Base-by-base conservation (phyloP, 2,797 vertebrate species). In the Lutjanus argentimaculatus region DNA sequence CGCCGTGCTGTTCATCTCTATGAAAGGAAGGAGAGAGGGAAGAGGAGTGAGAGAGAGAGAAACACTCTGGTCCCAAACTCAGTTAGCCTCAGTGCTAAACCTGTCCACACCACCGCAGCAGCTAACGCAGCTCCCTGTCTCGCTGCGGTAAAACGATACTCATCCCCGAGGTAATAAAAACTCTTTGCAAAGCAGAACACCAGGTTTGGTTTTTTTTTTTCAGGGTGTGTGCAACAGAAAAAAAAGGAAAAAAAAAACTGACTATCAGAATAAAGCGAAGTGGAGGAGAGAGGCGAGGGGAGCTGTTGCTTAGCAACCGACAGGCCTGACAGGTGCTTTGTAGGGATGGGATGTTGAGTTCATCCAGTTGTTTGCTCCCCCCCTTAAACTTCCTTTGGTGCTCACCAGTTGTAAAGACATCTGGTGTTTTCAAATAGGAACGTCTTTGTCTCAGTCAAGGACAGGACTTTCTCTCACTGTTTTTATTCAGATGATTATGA, bases 231-330 rank as follows among this genome's bases (percentile, higher is more conserved):
- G 46, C 48, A 51, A 13, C n/a, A 1, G 10, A 4, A 3, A 10
- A 8, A 15, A 25, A 17, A 36, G 63, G 62, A 11, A 7, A 15
- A 30, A 30, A 25, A 66, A 68, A 61, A 69, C 25, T 2, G 25
- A 30, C 25, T 30, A 43, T 72, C 63, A 69, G 58, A 69, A 81
- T 77, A 61, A 80, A 76, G 52, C 17, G 42, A 75, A 77, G 79
- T 67, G 74, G 71, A 59, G 75, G 71, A 82, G 79, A 82, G 72
- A 66, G 74, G 67, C 42, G 21, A 77, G 73, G 57, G 75, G 81
- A 86, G 87, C 80, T 91, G 95, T 96, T 95, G 89, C 95, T 82
- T 90, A 68, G 94, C 90, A 95, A 95, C 94, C 85, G 22, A 69
- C 63, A 63, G 75, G 82, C 88, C 92, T 91, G 90, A 90, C 93